Conservation (phyloP, 2,113 vertebrate species). For the Struthio camelus region DNA sequence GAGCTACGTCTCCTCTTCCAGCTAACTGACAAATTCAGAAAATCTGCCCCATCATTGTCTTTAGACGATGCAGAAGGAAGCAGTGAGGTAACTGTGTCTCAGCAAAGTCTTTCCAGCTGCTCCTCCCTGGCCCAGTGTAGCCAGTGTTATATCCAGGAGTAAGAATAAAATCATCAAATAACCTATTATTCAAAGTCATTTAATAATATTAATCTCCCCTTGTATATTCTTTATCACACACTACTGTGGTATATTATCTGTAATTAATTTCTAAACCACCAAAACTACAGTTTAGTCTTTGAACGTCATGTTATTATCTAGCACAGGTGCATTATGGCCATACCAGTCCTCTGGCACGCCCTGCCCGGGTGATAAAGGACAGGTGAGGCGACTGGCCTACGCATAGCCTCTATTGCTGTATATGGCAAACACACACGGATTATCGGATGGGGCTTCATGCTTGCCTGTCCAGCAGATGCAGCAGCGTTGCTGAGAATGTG, state of each 20-base stretch:
- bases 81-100: slow-evolving; percentile 26
- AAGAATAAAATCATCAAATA: slow-evolving; percentile 26
- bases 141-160: background rate
- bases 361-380: background rate
- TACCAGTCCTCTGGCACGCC: background rate
- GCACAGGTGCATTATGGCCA: background rate
- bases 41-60: slow-evolving; percentile 8
- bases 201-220: background rate
- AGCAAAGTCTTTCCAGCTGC: slow-evolving; percentile 48
- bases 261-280: background rate
- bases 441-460: background rate
- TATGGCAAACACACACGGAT: background rate
- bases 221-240: background rate
- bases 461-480: background rate
- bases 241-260: background rate
- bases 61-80: slow-evolving; percentile 42
- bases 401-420: background rate
- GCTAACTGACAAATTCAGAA: background rate
- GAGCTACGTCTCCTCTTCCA: background rate
- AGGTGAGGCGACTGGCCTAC: background rate
- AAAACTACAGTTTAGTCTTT: background rate
- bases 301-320: background rate
- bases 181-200: background rate
- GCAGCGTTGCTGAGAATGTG: background rate
- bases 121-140: background rate